These are phyloP conservation scores for Cotesia chilonis DNA, from an alignment of 1,140 invertebrate genomes.

Conservation along the genomic window DNA sequence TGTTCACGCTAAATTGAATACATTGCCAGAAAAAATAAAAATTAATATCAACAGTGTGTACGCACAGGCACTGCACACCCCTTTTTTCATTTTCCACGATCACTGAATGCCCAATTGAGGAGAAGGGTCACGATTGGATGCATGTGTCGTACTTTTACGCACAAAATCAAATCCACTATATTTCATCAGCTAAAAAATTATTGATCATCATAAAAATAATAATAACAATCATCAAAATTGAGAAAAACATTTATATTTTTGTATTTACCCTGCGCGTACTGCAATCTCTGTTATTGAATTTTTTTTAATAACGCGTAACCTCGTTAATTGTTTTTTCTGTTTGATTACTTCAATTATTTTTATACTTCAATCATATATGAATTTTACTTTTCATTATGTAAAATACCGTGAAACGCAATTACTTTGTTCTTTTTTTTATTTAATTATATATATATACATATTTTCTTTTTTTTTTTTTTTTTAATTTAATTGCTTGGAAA, in stretches of 20 bases:
- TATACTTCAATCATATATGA: slow-evolving; percentile 1
- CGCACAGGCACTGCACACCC: slow-evolving; percentile 30
- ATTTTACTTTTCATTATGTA: neutral
- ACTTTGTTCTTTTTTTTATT: no score
- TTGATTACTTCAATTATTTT: slow-evolving; percentile 4
- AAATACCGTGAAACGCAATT: neutral
- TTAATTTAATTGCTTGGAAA: no score
- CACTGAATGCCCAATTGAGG: slow-evolving; percentile 2
- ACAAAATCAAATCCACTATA: slow-evolving; percentile 3
- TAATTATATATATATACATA: no score
- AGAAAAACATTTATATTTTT: neutral
- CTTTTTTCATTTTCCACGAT: slow-evolving; percentile 20
- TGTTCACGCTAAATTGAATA: slow-evolving; percentile 43
- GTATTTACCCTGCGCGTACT: neutral
- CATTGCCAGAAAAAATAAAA: slow-evolving; percentile 36
- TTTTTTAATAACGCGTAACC: neutral
- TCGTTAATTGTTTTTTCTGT: slow-evolving; percentile 6
- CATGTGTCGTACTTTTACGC: neutral
- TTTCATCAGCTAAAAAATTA: slow-evolving; percentile 3
- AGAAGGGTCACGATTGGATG: slow-evolving; percentile 8
- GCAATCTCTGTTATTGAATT: neutral
- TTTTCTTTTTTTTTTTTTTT: no score
- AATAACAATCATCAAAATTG: neutral
- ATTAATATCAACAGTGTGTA: slow-evolving; percentile 39
- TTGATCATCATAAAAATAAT: no score